Base-by-base conservation (phyloP, 2,113 vertebrate genomes). In the Pholis gunnellus region DNA sequence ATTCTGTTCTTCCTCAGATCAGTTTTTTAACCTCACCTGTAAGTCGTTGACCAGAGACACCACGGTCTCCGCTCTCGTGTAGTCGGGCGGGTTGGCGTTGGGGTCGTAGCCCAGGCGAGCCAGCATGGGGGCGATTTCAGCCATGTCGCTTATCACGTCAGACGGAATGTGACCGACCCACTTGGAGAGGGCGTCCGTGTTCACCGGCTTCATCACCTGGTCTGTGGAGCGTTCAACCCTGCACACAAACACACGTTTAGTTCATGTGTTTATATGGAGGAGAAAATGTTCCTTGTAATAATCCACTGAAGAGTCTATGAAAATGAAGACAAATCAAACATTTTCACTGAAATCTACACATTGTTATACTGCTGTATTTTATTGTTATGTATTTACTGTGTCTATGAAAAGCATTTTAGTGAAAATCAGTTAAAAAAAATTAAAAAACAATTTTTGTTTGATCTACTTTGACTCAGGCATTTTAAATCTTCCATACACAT, bases 131-230 rank as follows among this genome's bases (percentile, higher is more conserved):
- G 98, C 98, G 0, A 99, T 96, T 85, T 96, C 96, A 34, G 96
- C 96, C 98, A 99, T 98, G 87, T 99, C 97, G 25, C 94, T 95
- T 72, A 99, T 75, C 87, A 99, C 97, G 0, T 99, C 97, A 10
- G 91, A 85, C 0, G 98, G 98, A 84, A 99, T 98, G 88, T 98
- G 95, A 40, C 98, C 97, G 0, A 96, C 97, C 98, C 98, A 99
- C 22, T 96, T 97, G 18, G 95, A 96, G 34, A 99, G 92, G 0
- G 98, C 98, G 20, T 98, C 97, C 25, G 96, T 95, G 93, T 99
- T 99, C 86, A 99, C 97, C 0, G 98, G 97, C 91, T 97, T 98
- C 95, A 99, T 96, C 74, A 99, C 98, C 92, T 99, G 98, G 94
- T 99, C 98, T 0, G 97, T 98, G 0, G 98, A 99, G 63, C 97